Evolutionary conservation across 2,113 vertebrate species (phyloP).

Genomic region (Andinoacara biseriatus): DNA sequence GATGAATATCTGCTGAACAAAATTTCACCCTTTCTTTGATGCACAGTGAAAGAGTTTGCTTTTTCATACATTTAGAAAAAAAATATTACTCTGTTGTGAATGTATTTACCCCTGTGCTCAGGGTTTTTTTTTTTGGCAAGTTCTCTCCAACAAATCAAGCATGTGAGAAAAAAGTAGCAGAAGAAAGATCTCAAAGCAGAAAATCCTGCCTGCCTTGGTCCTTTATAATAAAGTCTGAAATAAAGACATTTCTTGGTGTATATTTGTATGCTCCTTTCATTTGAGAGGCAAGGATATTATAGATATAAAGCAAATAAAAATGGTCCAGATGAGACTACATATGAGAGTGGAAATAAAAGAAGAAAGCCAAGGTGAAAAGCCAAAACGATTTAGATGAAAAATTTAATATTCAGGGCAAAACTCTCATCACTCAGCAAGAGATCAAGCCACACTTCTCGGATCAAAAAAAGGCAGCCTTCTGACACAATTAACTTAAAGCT

Average conservation of each 20-base stretch:
- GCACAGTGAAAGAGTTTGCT: neutral
- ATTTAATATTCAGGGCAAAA: conserved; percentile 40
- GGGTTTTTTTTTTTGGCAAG: neutral
- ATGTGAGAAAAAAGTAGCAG: neutral
- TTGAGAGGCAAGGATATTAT: conserved; percentile 8
- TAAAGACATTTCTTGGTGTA: conserved; percentile 14
- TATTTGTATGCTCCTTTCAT: conserved; percentile 38
- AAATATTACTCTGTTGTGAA: conserved; percentile 1
- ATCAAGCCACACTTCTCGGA: conserved; percentile 24
- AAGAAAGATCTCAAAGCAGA: conserved; percentile 4
- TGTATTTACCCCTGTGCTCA: neutral
- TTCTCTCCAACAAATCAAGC: conserved; percentile 22
- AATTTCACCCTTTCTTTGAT: conserved; percentile 22
- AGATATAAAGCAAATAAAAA: conserved; percentile 40
- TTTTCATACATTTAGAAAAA: neutral
- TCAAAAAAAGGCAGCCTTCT: neutral
- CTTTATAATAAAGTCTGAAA: conserved; percentile 33
- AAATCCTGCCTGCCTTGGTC: neutral
- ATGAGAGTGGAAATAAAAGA: conserved; percentile 29
- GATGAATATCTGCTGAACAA: neutral
- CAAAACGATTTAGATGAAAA: conserved; percentile 44
- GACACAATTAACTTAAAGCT: conserved; percentile 14
- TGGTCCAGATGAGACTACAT: conserved; percentile 38
- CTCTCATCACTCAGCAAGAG: conserved; percentile 32
- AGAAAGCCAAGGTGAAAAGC: conserved; percentile 41